phyloP scores from a whole-genome alignment of 2,888 invertebrate species.

The Cantharis lateralis region DNA sequence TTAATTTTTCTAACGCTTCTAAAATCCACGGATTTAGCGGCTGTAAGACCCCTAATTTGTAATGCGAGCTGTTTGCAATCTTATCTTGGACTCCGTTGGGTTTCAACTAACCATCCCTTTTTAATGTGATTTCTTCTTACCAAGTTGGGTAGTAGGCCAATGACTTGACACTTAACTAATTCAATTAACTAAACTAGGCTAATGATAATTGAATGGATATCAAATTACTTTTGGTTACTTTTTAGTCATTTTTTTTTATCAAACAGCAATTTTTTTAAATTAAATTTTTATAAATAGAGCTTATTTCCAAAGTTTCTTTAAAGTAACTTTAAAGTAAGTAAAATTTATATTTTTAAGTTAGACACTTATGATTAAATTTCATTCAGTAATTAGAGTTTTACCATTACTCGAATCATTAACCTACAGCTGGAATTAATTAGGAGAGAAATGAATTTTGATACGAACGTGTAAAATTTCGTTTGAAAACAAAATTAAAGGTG shows the following conservation, averaged over 20 bases:
- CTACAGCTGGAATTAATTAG: not conserved
- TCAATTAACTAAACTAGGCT: constrained; percentile 37
- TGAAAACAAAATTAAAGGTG: not conserved
- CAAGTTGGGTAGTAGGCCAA: constrained; percentile 40
- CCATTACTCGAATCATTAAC: not conserved
- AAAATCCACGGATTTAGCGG: constrained; percentile 44
- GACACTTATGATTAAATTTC: not conserved
- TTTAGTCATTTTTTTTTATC: not conserved
- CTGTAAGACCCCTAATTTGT: constrained; percentile 52
- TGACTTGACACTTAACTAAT: constrained; percentile 43
- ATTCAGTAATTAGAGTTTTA: not conserved
- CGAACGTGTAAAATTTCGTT: not conserved
- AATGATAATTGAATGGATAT: constrained; percentile 42
- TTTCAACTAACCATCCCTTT: constrained; percentile 12
- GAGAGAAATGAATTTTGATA: not conserved
- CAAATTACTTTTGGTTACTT: constrained; percentile 28
- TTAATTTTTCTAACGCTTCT: constrained; percentile 55
- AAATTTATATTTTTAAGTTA: not conserved
- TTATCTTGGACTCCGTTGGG: constrained; percentile 35
- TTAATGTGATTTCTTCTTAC: constrained; percentile 34
- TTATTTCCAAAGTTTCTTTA: not conserved
- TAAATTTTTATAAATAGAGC: not conserved
- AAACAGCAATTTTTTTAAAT: not conserved
- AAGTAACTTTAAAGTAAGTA: not conserved
- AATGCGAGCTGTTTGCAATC: constrained; percentile 49